A percentile compares a stretch with the other conserved stretches of the same genome.
Conservation (phyloP, 1,140 invertebrate species). For the Andricus grossulariae region DNA sequence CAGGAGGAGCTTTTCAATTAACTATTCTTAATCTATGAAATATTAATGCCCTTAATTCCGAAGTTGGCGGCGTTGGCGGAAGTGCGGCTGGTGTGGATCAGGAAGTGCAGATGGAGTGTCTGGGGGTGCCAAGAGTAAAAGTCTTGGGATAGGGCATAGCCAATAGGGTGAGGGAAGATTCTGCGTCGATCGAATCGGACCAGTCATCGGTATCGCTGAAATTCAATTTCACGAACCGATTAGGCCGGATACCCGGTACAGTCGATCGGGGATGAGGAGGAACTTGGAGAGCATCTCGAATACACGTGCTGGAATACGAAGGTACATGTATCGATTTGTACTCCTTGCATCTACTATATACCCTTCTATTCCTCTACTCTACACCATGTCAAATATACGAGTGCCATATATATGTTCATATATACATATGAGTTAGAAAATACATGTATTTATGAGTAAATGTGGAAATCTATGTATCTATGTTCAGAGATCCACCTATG, state of each 20-base stretch:
- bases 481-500: not conserved
- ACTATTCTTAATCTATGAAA: conserved; percentile 49
- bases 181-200: conserved; percentile 7
- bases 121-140: conserved; percentile 4
- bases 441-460: too few relatives aligned
- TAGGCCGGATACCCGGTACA: conserved; percentile 11
- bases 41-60: conserved; percentile 43
- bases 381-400: too few relatives aligned
- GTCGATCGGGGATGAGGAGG: not conserved
- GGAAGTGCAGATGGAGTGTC: conserved; percentile 9
- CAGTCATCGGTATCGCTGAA: conserved; percentile 35
- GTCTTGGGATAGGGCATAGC: not conserved
- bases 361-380: too few relatives aligned
- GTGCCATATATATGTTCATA: too few relatives aligned
- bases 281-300: conserved; percentile 19
- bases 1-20: conserved; percentile 45
- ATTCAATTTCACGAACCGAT: conserved; percentile 33
- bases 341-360: conserved; percentile 15
- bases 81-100: not conserved
- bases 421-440: too few relatives aligned
- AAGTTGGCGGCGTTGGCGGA: conserved; percentile 34
- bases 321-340: conserved; percentile 31
- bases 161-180: not conserved
- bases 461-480: too few relatives aligned
- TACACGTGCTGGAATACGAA: not conserved